phyloP scores from a whole-genome alignment of 1,140 invertebrate genomes.

The Drosophila virilis region DNA sequence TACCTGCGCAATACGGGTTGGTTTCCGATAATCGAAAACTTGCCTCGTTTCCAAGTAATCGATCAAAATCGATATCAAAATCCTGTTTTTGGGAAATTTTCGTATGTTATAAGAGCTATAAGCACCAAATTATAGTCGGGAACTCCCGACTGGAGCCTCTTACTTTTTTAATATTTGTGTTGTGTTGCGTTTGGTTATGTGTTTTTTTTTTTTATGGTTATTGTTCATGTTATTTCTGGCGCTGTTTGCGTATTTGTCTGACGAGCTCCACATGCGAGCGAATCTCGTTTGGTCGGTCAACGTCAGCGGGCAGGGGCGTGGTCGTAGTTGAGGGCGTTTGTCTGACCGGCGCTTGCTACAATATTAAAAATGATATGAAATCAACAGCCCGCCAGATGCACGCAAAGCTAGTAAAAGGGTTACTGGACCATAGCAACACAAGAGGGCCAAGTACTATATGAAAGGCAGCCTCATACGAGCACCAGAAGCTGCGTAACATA shows the following conservation, averaged over 20 bases:
- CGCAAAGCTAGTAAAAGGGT: conserved; percentile 30
- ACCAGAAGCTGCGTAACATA: not conserved
- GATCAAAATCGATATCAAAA: too few relatives aligned
- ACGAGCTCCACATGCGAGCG: conserved; percentile 1
- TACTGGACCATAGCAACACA: conserved; percentile 43
- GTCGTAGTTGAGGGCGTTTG: not conserved
- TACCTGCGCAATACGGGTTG: too few relatives aligned
- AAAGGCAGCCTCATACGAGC: not conserved
- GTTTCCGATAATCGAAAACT: too few relatives aligned
- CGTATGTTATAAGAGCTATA: too few relatives aligned
- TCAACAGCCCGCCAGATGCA: conserved; percentile 32
- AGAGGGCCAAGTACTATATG: conserved; percentile 14
- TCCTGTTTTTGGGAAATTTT: too few relatives aligned
- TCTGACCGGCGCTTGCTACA: conserved; percentile 33
- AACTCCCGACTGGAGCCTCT: not conserved
- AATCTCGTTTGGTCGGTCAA: conserved; percentile 26
- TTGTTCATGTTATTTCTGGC: conserved; percentile 14
- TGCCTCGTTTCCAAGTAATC: too few relatives aligned
- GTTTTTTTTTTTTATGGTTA: conserved; percentile 14
- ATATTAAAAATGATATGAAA: conserved; percentile 70
- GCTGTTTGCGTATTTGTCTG: conserved; percentile 21
- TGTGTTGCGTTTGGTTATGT: conserved; percentile 30
- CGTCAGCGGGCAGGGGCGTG: conserved; percentile 8
- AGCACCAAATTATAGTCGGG: not conserved
- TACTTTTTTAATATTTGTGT: conserved; percentile 5